Percentiles rank a stretch among this genome's conserved stretches.
Evolutionary conservation across 2,797 vertebrate genomes (phyloP).

Genomic region (Arnoldichthys spilopterus): DNA sequence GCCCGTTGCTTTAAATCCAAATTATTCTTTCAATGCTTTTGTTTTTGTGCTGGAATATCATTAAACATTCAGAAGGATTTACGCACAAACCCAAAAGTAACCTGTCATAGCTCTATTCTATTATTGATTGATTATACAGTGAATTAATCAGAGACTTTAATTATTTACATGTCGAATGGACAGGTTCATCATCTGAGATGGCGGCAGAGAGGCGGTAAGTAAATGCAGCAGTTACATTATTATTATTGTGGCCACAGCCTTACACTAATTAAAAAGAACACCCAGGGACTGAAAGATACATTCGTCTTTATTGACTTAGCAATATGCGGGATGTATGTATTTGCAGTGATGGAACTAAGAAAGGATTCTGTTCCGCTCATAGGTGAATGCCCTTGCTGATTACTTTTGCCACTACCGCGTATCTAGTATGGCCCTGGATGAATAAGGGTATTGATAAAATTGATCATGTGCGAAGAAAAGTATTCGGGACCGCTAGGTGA

Average conservation of each 20-base stretch:
- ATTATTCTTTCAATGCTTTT: constrained; percentile 59
- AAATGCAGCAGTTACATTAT: constrained; percentile 27
- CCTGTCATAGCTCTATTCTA: constrained; percentile 48
- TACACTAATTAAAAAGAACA: constrained; percentile 46
- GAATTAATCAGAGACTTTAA: constrained; percentile 50
- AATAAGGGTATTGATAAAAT: constrained; percentile 47
- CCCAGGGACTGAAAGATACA: constrained; percentile 15
- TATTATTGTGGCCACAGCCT: constrained; percentile 40
- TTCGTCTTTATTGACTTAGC: constrained; percentile 47
- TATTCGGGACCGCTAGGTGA: constrained; percentile 26
- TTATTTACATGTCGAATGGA: constrained; percentile 47
- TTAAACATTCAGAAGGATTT: constrained; percentile 66
- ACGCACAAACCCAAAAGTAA: constrained; percentile 63
- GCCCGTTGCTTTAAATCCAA: constrained; percentile 71
- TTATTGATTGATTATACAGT: constrained; percentile 67
- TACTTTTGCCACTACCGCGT: background rate
- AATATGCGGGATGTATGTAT: constrained; percentile 5
- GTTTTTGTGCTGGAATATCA: constrained; percentile 59
- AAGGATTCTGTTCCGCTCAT: constrained; percentile 2
- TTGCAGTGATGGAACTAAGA: constrained; percentile 18
- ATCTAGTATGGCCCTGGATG: constrained; percentile 17
- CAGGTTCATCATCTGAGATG: constrained; percentile 25
- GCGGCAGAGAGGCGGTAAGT: constrained; percentile 8
- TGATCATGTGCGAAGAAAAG: constrained; percentile 40
- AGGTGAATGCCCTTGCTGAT: background rate